Evolutionary conservation across 1,140 invertebrate species (phyloP), one percentile per base, ranked within the genome.

Genomic region (Musca domestica): DNA sequence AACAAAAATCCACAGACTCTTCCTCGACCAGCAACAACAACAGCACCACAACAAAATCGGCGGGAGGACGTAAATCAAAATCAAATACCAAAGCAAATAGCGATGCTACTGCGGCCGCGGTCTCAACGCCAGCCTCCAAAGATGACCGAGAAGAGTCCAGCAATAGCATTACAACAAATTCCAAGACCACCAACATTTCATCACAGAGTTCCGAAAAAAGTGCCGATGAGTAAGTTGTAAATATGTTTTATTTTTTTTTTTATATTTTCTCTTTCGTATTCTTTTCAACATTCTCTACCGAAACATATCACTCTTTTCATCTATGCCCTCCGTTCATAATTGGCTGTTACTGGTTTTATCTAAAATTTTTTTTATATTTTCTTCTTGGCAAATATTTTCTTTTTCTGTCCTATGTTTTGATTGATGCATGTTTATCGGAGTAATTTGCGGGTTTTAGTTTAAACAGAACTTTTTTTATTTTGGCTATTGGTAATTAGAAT

Each of bases 181-280:
- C 56, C n/a, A 41, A 34, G n/a, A 17, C 56, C 2, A 56, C 23
- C 34, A 27, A n/a, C 22, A 61, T 69, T 2, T 74, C 77, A 14
- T 79, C 77, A 34, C 46, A 58, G 51, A 49, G 52, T 68, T 79
- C 77, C 34, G 77, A 79, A 68, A 79, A 79, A 69, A 79, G 77
- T 69, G 77, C 73, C 54, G 77, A 79, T 72, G 77, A 79, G 77
- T 79, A 76, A 77, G 77, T 77, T 52, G 20, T 4, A 22, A 20
- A 20, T 3, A n/a, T 66, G 23, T 41, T n/a, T n/a, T n/a, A n/a
- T n/a, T n/a, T n/a, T n/a, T 23, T 48, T 49, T 5, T 25, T 51
- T 65, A 9, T 14, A 6, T 66, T 41, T 52, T 64, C 14, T 64
- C 20, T 34, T 46, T 20, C 63, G 14, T 17, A 25, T 49, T 3